Conservation (phyloP, 2,113 vertebrate genomes). For the Platanista minor region DNA sequence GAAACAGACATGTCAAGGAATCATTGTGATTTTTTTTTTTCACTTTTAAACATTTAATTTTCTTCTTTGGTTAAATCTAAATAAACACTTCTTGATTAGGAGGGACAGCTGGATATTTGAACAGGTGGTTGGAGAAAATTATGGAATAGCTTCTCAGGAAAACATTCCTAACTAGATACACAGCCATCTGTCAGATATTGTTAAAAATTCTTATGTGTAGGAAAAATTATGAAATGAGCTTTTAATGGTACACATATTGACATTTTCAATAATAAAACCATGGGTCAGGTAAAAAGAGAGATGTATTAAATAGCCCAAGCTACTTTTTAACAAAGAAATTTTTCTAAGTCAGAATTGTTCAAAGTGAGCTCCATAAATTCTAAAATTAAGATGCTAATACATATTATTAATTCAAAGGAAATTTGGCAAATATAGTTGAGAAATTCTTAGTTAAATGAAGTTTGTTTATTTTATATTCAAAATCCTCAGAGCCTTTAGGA, state of each 20-base stretch:
- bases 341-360: not conserved
- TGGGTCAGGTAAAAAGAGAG: not conserved
- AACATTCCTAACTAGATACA: slow-evolving; percentile 66
- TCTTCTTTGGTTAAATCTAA: slow-evolving; percentile 59
- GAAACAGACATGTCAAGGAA: not conserved
- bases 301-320: not conserved
- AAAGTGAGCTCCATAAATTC: not conserved
- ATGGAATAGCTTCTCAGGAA: slow-evolving; percentile 59
- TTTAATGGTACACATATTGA: slow-evolving; percentile 30
- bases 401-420: not conserved
- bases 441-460: not conserved
- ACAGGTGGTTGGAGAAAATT: slow-evolving; percentile 73
- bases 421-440: not conserved
- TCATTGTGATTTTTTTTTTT: not conserved
- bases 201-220: slow-evolving; percentile 40
- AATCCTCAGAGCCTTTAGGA: not conserved
- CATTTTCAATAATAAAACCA: not conserved
- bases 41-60: slow-evolving; percentile 64
- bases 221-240: slow-evolving; percentile 43
- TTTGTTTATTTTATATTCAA: not conserved
- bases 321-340: not conserved
- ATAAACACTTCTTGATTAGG: slow-evolving; percentile 67
- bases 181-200: slow-evolving; percentile 69
- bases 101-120: slow-evolving; percentile 62
- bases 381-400: not conserved